These are phyloP conservation scores for Anhinga rufa DNA, from an alignment of 2,113 vertebrate genomes.

Conservation along the genomic window DNA sequence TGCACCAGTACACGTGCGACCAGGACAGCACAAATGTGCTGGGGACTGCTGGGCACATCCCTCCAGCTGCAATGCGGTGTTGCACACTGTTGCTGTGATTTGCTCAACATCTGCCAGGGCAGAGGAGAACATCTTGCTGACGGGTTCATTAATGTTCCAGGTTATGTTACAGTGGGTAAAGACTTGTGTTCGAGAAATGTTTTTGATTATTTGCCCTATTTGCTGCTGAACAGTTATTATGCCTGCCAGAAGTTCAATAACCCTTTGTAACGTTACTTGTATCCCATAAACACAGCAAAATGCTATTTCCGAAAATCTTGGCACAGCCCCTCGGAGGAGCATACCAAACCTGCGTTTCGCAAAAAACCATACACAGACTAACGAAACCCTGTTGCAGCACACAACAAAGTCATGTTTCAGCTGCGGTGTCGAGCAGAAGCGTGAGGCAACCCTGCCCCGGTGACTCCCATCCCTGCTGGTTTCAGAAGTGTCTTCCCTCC, in stretches of 20 bases:
- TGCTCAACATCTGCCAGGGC: not conserved
- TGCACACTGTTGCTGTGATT: not conserved
- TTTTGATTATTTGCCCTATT: not conserved
- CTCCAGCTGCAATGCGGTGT: fast-evolving
- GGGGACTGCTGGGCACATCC: not conserved
- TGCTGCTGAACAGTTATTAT: not conserved
- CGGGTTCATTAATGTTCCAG: fast-evolving
- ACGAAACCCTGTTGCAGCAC: not conserved
- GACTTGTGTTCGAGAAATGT: not conserved
- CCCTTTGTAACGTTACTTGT: not conserved
- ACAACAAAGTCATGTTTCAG: not conserved
- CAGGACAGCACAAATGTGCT: not conserved
- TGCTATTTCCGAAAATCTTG: not conserved
- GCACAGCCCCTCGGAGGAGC: not conserved
- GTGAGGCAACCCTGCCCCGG: not conserved
- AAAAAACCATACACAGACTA: not conserved
- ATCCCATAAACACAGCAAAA: not conserved
- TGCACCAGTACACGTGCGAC: fast-evolving
- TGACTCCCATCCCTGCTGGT: not conserved
- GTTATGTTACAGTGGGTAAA: not conserved
- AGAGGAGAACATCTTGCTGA: not conserved
- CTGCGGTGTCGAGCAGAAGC: fast-evolving
- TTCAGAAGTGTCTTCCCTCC: not conserved
- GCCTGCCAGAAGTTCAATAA: not conserved
- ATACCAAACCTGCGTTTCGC: not conserved